Percentiles rank a stretch among this genome's conserved stretches.
These are phyloP conservation scores for Parochlus steinenii DNA, from an alignment of 2,888 invertebrate genomes.

Conservation along the genomic window DNA sequence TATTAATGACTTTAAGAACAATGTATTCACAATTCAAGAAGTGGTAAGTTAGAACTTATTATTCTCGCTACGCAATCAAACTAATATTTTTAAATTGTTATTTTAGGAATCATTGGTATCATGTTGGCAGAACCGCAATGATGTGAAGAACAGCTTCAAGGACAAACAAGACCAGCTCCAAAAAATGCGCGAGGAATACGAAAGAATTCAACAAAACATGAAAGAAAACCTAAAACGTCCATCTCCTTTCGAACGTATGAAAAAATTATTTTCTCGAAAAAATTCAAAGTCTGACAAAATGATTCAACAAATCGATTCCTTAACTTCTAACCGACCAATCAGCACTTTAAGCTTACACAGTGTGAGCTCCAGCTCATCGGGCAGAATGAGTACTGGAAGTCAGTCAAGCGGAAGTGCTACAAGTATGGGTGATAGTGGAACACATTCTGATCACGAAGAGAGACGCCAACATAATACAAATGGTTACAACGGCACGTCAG, in stretches of 20 bases:
- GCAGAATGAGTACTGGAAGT: conserved; percentile 61
- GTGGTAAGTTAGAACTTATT: too few species aligned
- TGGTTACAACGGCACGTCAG: too few species aligned
- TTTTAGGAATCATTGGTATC: conserved; percentile 69
- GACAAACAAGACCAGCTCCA: conserved; percentile 71
- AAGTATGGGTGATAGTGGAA: conserved; percentile 69
- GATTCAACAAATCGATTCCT: not conserved
- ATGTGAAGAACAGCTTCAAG: conserved; percentile 69
- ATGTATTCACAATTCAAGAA: conserved; percentile 69
- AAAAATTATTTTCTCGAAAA: conserved; percentile 52
- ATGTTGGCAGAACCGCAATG: conserved; percentile 74
- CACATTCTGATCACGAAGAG: conserved; percentile 71
- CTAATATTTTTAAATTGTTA: too few species aligned
- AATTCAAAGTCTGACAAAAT: conserved; percentile 28
- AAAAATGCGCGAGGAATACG: conserved; percentile 65
- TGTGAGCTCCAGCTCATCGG: conserved; percentile 54
- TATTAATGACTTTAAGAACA: conserved; percentile 77
- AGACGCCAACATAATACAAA: conserved; percentile 25
- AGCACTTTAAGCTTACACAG: conserved; percentile 52
- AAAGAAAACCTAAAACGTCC: conserved; percentile 59
- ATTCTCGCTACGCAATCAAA: too few species aligned
- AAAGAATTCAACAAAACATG: conserved; percentile 61
- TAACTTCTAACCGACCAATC: conserved; percentile 35
- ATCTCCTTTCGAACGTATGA: conserved; percentile 64
- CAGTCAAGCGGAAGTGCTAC: conserved; percentile 56